A percentile compares a stretch with the other conserved stretches of the same genome.
These are phyloP conservation scores for Noctua pronuba DNA, from an alignment of 2,888 invertebrate species.

Conservation along the genomic window DNA sequence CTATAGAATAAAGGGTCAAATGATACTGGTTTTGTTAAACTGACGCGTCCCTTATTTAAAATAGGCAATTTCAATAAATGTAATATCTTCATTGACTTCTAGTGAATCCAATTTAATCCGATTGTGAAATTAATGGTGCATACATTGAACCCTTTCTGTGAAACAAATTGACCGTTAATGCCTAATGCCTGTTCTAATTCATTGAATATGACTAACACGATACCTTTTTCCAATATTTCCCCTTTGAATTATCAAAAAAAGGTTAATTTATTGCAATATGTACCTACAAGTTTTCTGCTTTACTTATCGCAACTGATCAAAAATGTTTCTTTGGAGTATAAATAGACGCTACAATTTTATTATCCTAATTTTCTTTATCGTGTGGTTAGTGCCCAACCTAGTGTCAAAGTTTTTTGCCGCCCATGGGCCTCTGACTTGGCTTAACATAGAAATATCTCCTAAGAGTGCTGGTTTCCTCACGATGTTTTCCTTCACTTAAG, in stretches of 20 bases:
- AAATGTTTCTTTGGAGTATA: too few relatives aligned
- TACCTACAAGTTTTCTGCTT: too few relatives aligned
- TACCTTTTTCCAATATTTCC: neutral
- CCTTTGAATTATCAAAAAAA: neutral
- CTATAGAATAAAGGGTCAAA: neutral
- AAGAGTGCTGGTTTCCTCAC: too few relatives aligned
- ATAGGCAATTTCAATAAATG: neutral
- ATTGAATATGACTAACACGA: neutral
- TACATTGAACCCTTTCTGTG: constrained; percentile 36
- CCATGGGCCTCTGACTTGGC: too few relatives aligned
- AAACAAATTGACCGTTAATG: constrained; percentile 25
- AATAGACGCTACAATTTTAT: too few relatives aligned
- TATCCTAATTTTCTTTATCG: too few relatives aligned
- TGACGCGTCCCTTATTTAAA: neutral
- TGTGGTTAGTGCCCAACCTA: too few relatives aligned
- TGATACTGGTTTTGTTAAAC: neutral
- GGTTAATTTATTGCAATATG: too few relatives aligned
- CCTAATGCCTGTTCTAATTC: constrained; percentile 6
- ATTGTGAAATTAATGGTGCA: constrained; percentile 38
- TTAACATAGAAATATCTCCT: too few relatives aligned
- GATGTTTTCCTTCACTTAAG: too few relatives aligned
- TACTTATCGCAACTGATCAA: too few relatives aligned
- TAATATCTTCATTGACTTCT: constrained; percentile 3
- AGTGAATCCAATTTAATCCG: constrained; percentile 27
- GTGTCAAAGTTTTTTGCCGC: too few relatives aligned